Percentiles rank a stretch among this genome's conserved stretches.
These are phyloP conservation scores for Lithodes maja DNA, from an alignment of 2,888 invertebrate species.

Conservation along the genomic window DNA sequence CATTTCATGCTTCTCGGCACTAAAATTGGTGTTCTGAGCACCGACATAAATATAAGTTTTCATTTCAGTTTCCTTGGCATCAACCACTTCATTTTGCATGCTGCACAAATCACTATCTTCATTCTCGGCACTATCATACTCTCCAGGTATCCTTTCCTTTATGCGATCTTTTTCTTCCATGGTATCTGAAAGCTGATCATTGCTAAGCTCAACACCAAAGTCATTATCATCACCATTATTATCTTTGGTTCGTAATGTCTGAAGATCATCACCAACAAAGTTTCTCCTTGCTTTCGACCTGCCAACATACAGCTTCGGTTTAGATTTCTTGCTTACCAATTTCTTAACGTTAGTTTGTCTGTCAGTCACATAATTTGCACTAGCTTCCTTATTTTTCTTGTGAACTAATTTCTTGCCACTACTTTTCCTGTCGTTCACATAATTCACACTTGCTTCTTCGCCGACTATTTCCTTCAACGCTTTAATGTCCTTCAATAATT, in stretches of 20 bases:
- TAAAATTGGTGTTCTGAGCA: too few species aligned
- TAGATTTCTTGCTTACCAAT: too few species aligned
- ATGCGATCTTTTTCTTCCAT: too few species aligned
- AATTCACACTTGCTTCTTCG: not conserved
- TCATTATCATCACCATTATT: too few species aligned
- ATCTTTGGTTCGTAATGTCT: too few species aligned
- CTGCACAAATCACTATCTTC: not conserved
- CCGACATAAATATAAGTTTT: not conserved
- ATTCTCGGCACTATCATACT: not conserved
- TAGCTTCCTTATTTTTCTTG: not conserved
- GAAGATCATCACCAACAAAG: too few species aligned
- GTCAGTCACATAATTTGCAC: not conserved
- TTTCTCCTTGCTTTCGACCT: too few species aligned
- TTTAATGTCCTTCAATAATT: not conserved
- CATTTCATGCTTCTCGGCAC: too few species aligned
- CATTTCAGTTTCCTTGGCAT: not conserved
- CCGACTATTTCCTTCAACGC: not conserved
- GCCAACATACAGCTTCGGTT: too few species aligned
- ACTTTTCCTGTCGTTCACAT: not conserved
- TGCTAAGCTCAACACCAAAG: too few species aligned
- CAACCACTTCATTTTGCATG: not conserved
- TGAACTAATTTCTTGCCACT: not conserved
- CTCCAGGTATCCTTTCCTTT: not conserved
- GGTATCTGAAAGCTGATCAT: too few species aligned
- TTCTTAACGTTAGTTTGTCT: too few species aligned